Evolutionary conservation across 2,797 vertebrate species (phyloP).

Genomic region (Caiman crocodilus): DNA sequence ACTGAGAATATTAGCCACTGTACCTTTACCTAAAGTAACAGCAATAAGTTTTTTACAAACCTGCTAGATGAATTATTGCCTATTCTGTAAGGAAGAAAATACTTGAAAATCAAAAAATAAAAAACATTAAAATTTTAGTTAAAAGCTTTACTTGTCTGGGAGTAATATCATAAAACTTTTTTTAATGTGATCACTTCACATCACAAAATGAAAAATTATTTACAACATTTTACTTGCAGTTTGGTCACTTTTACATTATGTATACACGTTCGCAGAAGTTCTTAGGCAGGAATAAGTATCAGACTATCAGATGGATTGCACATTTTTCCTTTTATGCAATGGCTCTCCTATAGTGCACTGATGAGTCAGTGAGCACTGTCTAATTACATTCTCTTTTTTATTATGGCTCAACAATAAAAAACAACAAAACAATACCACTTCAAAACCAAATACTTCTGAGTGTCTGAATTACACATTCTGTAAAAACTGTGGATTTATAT

Average conservation of each 20-base stretch:
- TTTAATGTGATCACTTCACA: slow-evolving; percentile 82
- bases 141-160: slow-evolving; percentile 74
- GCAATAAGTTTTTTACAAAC: slow-evolving; percentile 53
- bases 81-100: slow-evolving; percentile 58
- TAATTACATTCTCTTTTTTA: slow-evolving; percentile 79
- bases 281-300: slow-evolving; percentile 67
- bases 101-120: slow-evolving; percentile 70
- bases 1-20: slow-evolving; percentile 52
- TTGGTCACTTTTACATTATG: slow-evolving; percentile 73
- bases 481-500: slow-evolving; percentile 52
- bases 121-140: slow-evolving; percentile 65
- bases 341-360: slow-evolving; percentile 74
- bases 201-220: slow-evolving; percentile 84
- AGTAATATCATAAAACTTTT: slow-evolving; percentile 83
- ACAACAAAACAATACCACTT: slow-evolving; percentile 64
- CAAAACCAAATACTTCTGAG: slow-evolving; percentile 58
- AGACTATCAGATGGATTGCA: slow-evolving; percentile 72
- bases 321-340: slow-evolving; percentile 63
- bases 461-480: slow-evolving; percentile 53
- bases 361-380: slow-evolving; percentile 68
- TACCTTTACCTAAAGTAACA: slow-evolving; percentile 45
- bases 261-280: slow-evolving; percentile 73
- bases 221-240: slow-evolving; percentile 77
- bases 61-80: slow-evolving; percentile 36
- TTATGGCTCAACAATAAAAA: slow-evolving; percentile 83